A percentile compares a stretch with the other conserved stretches of the same genome.
phyloP scores from a whole-genome alignment of 92 coral and sea anemone genomes.

The Phenganax subtilis region DNA sequence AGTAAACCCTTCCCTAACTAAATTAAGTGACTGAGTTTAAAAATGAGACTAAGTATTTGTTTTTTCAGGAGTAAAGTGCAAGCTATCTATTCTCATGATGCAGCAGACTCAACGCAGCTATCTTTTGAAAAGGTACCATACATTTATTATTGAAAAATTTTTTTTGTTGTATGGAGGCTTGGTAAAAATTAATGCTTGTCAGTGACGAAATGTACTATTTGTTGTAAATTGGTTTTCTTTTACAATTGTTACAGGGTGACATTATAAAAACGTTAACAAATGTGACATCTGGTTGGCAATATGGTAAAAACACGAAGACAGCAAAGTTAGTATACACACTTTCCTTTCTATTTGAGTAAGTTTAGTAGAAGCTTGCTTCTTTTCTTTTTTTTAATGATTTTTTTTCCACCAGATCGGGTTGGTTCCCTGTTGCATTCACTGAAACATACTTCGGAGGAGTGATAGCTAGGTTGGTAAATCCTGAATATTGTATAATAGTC shows the following conservation, averaged over 20 bases:
- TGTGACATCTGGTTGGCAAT: conserved; percentile 96
- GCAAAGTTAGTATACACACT: conserved; percentile 53
- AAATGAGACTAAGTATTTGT: not conserved
- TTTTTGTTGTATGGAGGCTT: not conserved
- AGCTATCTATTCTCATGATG: conserved; percentile 78
- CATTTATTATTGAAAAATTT: not conserved
- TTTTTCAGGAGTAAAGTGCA: conserved; percentile 57
- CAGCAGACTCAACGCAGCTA: conserved; percentile 80
- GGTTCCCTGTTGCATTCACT: conserved; percentile 79
- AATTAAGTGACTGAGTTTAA: no score
- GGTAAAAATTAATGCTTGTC: not conserved
- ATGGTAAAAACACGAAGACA: conserved; percentile 79
- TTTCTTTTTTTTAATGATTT: not conserved
- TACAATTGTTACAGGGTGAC: conserved; percentile 57
- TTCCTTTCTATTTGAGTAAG: not conserved
- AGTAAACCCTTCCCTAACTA: no score
- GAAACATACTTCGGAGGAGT: conserved; percentile 66
- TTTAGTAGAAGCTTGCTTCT: not conserved
- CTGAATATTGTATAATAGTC: no score
- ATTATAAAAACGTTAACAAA: conserved; percentile 74
- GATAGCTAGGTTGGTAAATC: conserved; percentile 52
- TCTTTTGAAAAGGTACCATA: conserved; percentile 66
- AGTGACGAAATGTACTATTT: no score
- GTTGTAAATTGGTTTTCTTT: not conserved
- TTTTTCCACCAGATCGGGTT: conserved; percentile 60